Conservation (phyloP, 2,888 invertebrate genomes). For the Hypomecis atomaria region DNA sequence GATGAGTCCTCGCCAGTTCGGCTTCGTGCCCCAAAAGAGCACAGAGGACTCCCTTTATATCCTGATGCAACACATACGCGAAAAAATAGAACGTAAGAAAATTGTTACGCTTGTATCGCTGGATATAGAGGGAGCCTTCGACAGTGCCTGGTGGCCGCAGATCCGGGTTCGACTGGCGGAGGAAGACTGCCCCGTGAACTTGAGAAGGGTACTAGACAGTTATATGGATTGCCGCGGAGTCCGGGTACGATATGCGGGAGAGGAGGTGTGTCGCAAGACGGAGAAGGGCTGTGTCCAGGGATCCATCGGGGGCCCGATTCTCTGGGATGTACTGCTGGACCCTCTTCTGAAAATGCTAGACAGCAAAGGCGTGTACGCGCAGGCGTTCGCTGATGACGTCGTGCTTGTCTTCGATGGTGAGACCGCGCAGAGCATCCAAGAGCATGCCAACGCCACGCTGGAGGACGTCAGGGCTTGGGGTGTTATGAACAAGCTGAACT, state of each 20-base stretch:
- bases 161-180: neutral
- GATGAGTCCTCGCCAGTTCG: slow-evolving; percentile 1
- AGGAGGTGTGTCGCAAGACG: too few species aligned
- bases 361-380: neutral
- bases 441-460: slow-evolving; percentile 10
- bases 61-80: neutral
- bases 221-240: too few species aligned
- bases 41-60: neutral
- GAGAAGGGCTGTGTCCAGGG: too few species aligned
- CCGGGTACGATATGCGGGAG: too few species aligned
- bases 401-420: slow-evolving; percentile 6
- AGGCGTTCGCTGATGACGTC: neutral
- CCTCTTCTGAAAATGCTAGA: neutral
- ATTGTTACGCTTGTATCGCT: neutral
- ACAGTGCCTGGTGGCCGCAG: neutral
- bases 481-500: slow-evolving; percentile 14
- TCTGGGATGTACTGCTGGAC: neutral
- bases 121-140: neutral
- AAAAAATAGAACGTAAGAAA: neutral
- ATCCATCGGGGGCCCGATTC: neutral
- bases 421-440: neutral
- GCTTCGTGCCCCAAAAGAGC: neutral
- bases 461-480: slow-evolving; percentile 16
- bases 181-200: neutral
- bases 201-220: too few species aligned